Conservation (phyloP, 2,797 vertebrate species). For the Malacoctenus gilli region DNA sequence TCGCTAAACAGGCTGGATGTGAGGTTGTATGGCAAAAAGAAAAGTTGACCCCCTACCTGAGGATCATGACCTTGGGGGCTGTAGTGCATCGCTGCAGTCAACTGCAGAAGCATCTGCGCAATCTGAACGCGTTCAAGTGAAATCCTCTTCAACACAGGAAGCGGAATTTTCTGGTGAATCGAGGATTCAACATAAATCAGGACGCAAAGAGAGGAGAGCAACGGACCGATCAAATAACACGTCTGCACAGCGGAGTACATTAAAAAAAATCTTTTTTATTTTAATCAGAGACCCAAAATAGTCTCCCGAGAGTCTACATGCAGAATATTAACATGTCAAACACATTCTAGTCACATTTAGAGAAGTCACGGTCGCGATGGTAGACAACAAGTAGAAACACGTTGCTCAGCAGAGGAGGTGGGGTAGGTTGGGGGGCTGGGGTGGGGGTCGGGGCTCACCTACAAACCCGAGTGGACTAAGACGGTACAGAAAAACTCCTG, state of each 20-base stretch:
- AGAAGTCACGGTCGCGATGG: conserved; percentile 77
- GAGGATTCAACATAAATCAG: background rate
- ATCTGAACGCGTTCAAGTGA: too few relatives aligned
- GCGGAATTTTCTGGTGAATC: too few relatives aligned
- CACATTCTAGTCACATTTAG: conserved; percentile 88
- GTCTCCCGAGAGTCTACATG: conserved; percentile 86
- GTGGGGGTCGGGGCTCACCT: conserved; percentile 61
- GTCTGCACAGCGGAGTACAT: conserved; percentile 26
- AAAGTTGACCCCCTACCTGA: too few relatives aligned
- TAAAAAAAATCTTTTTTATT: conserved; percentile 68
- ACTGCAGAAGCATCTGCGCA: too few relatives aligned
- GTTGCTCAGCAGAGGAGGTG: conserved; percentile 15
- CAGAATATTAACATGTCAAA: conserved; percentile 88
- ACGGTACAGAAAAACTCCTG: conserved; percentile 69
- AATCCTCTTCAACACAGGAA: too few relatives aligned
- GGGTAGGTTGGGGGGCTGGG: too few relatives aligned
- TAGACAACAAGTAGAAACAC: conserved; percentile 80
- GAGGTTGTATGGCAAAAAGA: too few relatives aligned
- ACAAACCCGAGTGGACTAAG: conserved; percentile 72
- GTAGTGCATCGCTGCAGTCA: too few relatives aligned
- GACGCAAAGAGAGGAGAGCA: background rate
- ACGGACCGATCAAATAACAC: conserved; percentile 32
- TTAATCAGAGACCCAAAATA: conserved; percentile 79
- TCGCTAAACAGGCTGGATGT: too few relatives aligned
- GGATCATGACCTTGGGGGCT: too few relatives aligned